Evolutionary conservation across 2,888 invertebrate species (phyloP).

Genomic region (Dynastes grantii): DNA sequence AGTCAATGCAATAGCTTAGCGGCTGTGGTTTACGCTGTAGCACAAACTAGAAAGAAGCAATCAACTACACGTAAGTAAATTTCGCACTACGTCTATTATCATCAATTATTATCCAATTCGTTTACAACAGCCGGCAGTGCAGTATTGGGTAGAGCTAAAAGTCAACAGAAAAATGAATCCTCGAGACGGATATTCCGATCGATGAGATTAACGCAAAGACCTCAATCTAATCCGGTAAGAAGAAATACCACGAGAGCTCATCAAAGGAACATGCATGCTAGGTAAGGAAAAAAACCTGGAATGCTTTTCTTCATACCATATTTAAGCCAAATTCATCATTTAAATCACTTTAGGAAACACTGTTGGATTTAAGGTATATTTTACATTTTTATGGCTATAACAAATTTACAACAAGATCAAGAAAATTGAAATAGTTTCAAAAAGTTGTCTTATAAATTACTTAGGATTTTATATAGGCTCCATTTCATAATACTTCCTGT

Average conservation of each 20-base stretch:
- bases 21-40: slow-evolving; percentile 91
- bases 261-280: slow-evolving; percentile 67
- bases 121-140: slow-evolving; percentile 63
- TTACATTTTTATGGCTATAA: too few relatives aligned
- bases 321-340: too few relatives aligned
- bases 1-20: slow-evolving; percentile 87
- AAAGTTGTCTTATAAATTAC: too few relatives aligned
- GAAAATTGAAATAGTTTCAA: too few relatives aligned
- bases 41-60: slow-evolving; percentile 86
- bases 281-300: slow-evolving; percentile 57
- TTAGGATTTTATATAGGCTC: too few relatives aligned
- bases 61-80: slow-evolving; percentile 69
- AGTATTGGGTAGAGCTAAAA: slow-evolving; percentile 65
- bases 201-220: slow-evolving; percentile 73
- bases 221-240: slow-evolving; percentile 72
- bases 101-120: too few relatives aligned
- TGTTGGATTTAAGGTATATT: too few relatives aligned
- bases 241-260: slow-evolving; percentile 75
- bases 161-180: slow-evolving; percentile 65
- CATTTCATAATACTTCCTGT: too few relatives aligned
- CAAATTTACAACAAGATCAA: too few relatives aligned
- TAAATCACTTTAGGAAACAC: too few relatives aligned
- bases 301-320: too few relatives aligned
- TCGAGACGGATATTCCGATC: slow-evolving; percentile 72
- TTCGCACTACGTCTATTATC: background rate